Evolutionary conservation across 2,888 invertebrate species (phyloP).

Genomic region (Aleiodes alternator): DNA sequence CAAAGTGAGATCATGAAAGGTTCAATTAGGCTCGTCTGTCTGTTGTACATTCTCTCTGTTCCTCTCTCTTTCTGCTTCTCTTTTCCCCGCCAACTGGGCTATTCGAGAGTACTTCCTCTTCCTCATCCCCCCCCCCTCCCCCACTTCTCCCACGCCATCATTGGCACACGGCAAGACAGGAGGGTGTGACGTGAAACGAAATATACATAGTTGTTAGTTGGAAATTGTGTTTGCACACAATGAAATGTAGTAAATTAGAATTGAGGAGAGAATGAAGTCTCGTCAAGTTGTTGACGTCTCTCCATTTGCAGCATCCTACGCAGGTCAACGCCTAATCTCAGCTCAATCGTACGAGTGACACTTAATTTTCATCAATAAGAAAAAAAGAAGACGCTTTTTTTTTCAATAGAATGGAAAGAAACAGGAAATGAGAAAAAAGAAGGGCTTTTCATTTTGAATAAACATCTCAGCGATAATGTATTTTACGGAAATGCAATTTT

Average conservation of each 20-base stretch:
- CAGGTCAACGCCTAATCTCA: constrained; percentile 50
- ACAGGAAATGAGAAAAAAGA: constrained; percentile 9
- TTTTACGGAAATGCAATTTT: neutral
- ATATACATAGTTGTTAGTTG: constrained; percentile 12
- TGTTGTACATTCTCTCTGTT: constrained; percentile 48
- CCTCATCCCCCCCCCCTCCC: neutral
- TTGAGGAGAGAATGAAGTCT: constrained; percentile 41
- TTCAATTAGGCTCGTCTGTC: constrained; percentile 54
- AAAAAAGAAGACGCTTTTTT: neutral
- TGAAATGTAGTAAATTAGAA: constrained; percentile 47
- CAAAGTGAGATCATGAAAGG: constrained; percentile 45
- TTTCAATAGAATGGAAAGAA: neutral
- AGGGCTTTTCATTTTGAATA: neutral
- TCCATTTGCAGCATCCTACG: constrained; percentile 49
- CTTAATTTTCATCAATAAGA: constrained; percentile 47
- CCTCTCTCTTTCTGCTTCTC: neutral
- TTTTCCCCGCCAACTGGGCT: neutral
- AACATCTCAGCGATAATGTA: constrained; percentile 3
- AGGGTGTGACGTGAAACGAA: constrained; percentile 4
- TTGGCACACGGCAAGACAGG: too few relatives aligned
- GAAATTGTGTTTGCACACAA: constrained; percentile 2
- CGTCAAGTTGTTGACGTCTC: constrained; percentile 44
- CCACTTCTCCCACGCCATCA: neutral
- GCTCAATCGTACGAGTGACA: constrained; percentile 10
- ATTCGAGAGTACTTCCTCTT: constrained; percentile 4